Percentiles rank a stretch among this genome's conserved stretches.
Conservation (phyloP, 2,888 invertebrate genomes). For the Elgonia sp. region DNA sequence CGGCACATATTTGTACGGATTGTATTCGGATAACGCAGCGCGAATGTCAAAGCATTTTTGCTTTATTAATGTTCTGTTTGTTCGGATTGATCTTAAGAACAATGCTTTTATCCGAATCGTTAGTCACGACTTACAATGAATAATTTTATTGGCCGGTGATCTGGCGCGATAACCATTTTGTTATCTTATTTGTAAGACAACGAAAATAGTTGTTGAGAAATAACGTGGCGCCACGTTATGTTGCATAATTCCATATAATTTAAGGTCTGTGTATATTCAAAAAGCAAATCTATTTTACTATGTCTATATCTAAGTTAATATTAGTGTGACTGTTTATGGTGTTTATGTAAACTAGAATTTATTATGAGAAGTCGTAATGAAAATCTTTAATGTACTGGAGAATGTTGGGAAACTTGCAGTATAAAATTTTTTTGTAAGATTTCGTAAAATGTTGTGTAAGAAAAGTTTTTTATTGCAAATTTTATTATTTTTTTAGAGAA, state of each 20-base stretch:
- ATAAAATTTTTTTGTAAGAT: too few species aligned
- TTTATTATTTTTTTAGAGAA: too few species aligned
- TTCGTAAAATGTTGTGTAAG: too few species aligned
- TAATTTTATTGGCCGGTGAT: constrained; percentile 63
- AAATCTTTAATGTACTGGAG: not conserved
- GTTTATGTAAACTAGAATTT: too few species aligned
- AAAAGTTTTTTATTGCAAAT: too few species aligned
- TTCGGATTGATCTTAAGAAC: constrained; percentile 34
- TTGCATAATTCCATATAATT: constrained; percentile 4
- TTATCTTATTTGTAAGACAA: constrained; percentile 63
- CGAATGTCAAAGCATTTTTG: constrained; percentile 75
- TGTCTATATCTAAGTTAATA: not conserved
- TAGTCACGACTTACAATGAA: constrained; percentile 51
- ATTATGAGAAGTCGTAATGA: too few species aligned
- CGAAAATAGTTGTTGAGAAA: constrained; percentile 37
- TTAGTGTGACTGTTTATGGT: not conserved
- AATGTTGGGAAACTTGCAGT: not conserved
- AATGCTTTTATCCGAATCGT: constrained; percentile 49
- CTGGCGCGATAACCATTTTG: constrained; percentile 51
- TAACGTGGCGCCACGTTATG: constrained; percentile 15
- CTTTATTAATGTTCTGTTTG: constrained; percentile 58
- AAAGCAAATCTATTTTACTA: not conserved
- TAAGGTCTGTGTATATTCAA: not conserved
- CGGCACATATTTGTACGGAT: constrained; percentile 83
- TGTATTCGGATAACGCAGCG: constrained; percentile 81